Evolutionary conservation across 2,888 invertebrate species (phyloP).

Genomic region (Diaperis boleti): DNA sequence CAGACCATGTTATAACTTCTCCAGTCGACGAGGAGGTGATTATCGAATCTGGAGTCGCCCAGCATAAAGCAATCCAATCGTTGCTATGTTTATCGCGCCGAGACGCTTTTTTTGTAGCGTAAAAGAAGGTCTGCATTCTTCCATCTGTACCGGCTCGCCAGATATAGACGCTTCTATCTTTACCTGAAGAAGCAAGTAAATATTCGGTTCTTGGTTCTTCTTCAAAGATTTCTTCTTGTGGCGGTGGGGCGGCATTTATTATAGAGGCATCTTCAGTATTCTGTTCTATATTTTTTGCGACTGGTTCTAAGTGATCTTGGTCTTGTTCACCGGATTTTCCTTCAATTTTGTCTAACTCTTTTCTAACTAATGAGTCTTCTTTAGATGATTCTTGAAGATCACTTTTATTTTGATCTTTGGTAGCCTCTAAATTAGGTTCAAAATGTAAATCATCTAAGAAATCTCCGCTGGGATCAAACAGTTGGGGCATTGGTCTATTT

Average conservation of each 20-base stretch:
- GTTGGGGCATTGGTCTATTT: conserved; percentile 21
- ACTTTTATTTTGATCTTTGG: conserved; percentile 17
- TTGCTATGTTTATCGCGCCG: conserved; percentile 39
- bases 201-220: conserved; percentile 64
- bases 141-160: conserved; percentile 77
- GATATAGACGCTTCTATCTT: conserved; percentile 72
- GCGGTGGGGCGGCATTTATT: neutral
- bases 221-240: conserved; percentile 37
- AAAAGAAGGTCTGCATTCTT: conserved; percentile 64
- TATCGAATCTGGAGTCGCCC: conserved; percentile 72
- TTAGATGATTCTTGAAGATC: neutral
- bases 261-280: neutral
- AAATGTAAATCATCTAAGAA: conserved; percentile 22
- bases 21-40: conserved; percentile 72
- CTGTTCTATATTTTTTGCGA: neutral
- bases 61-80: conserved; percentile 69
- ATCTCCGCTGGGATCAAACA: conserved; percentile 34
- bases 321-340: conserved; percentile 2
- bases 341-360: neutral
- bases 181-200: conserved; percentile 77
- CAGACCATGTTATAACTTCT: conserved; percentile 74
- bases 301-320: no score
- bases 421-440: conserved; percentile 11
- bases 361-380: neutral
- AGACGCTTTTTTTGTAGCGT: conserved; percentile 54